Conservation (phyloP, 1,140 invertebrate species). For the Caenorhabditis remanei region DNA sequence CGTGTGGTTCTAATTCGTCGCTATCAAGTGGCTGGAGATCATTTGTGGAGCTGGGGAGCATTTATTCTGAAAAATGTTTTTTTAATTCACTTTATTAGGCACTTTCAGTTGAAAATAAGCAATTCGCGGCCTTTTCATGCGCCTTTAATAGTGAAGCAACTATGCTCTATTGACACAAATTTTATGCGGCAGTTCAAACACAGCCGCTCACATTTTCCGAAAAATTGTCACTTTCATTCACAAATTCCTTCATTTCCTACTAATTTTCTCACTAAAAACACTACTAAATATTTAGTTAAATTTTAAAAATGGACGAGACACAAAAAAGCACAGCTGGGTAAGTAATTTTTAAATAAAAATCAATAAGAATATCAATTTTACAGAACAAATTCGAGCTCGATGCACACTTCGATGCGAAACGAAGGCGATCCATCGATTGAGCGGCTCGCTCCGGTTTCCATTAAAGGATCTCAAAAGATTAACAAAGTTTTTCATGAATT, state of each 20-base stretch:
- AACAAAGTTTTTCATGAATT: conserved; percentile 4
- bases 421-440: background rate
- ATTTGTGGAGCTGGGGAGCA: too few relatives aligned
- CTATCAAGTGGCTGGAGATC: too few relatives aligned
- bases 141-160: background rate
- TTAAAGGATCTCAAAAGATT: conserved; percentile 9
- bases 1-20: background rate
- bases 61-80: background rate
- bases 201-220: background rate
- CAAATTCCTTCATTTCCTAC: background rate
- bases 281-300: too few relatives aligned
- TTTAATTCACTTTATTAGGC: too few relatives aligned
- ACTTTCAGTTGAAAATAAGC: background rate
- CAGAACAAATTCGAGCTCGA: background rate
- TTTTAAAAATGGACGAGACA: background rate
- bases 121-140: background rate
- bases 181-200: background rate
- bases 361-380: background rate
- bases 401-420: background rate
- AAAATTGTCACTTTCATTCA: background rate
- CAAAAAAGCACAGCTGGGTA: conserved; percentile 2
- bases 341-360: background rate
- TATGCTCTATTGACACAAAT: background rate
- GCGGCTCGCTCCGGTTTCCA: conserved; percentile 18
- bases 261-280: background rate